Conservation (phyloP, 2,113 vertebrate species). For the Anhinga rufa region DNA sequence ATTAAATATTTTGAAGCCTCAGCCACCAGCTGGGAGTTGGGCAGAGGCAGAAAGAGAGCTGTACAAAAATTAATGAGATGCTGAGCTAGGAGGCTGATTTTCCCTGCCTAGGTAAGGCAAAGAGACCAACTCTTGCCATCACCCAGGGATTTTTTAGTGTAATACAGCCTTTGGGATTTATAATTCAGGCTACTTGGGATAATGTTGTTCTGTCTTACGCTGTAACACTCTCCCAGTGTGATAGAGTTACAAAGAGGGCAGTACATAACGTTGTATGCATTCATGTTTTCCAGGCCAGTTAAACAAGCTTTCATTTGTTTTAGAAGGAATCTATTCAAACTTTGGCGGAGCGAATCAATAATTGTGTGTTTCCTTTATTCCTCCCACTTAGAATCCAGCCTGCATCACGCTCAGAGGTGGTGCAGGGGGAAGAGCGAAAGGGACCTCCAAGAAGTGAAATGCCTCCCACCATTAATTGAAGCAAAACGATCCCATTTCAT, state of each 20-base stretch:
- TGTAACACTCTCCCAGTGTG: not conserved
- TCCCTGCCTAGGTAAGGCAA: not conserved
- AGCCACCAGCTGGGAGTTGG: not conserved
- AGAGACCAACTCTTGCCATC: not conserved
- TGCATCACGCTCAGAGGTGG: not conserved
- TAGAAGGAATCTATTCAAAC: conserved; percentile 6
- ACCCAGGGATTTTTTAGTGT: not conserved
- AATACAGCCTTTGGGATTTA: not conserved
- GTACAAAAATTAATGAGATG: not conserved
- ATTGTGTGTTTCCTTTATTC: not conserved
- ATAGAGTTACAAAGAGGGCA: not conserved
- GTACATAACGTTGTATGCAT: not conserved
- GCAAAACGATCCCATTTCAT: not conserved
- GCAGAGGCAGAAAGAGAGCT: not conserved
- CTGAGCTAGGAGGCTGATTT: not conserved
- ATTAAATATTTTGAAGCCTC: not conserved
- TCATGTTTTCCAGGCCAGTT: conserved; percentile 23
- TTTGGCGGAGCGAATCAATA: conserved; percentile 12
- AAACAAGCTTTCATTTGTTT: conserved; percentile 36
- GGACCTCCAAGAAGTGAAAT: not conserved
- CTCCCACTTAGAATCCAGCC: not conserved
- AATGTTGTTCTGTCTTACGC: not conserved
- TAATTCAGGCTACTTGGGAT: not conserved
- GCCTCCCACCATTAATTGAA: not conserved
- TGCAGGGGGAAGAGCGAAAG: not conserved